phyloP scores from a whole-genome alignment of 2,797 vertebrate species.

The Adrianichthys oophorus region DNA sequence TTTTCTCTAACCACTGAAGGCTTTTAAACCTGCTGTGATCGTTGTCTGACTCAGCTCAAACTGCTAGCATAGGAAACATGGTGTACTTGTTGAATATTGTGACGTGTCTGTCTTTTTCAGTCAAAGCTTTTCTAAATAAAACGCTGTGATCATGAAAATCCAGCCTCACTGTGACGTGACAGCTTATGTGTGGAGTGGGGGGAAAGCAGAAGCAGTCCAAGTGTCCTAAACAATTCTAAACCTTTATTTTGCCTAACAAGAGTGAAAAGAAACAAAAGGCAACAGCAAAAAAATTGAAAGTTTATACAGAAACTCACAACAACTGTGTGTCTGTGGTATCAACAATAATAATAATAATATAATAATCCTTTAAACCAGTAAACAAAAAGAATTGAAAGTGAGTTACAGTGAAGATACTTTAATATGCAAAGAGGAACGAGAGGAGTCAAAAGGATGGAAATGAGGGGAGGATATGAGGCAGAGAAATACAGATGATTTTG shows the following conservation, averaged over 20 bases:
- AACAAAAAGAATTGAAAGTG: slow-evolving; percentile 74
- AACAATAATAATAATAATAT: slow-evolving; percentile 81
- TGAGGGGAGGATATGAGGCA: slow-evolving; percentile 34
- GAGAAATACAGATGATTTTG: slow-evolving; percentile 72
- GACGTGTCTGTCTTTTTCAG: slow-evolving; percentile 64
- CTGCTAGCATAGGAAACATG: slow-evolving; percentile 48
- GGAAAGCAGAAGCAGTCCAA: slow-evolving; percentile 42
- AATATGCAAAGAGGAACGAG: slow-evolving; percentile 60
- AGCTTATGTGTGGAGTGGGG: neutral
- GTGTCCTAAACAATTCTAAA: slow-evolving; percentile 84
- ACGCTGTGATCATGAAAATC: slow-evolving; percentile 43
- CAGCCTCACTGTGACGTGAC: neutral
- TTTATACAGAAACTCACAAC: slow-evolving; percentile 83
- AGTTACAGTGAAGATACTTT: slow-evolving; percentile 79
- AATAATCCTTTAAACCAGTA: slow-evolving; percentile 74
- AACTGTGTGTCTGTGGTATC: slow-evolving; percentile 79
- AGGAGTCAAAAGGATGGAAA: slow-evolving; percentile 33
- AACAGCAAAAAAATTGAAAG: slow-evolving; percentile 80
- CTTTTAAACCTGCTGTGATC: slow-evolving; percentile 50
- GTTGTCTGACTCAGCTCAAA: slow-evolving; percentile 56
- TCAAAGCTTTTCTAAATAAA: slow-evolving; percentile 71
- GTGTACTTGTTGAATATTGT: slow-evolving; percentile 62
- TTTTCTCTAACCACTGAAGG: slow-evolving; percentile 38
- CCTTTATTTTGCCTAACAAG: slow-evolving; percentile 87
- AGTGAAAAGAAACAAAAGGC: slow-evolving; percentile 84